phyloP scores from a whole-genome alignment of 2,113 vertebrate species.

The Pseudorectes ferrugineus region DNA sequence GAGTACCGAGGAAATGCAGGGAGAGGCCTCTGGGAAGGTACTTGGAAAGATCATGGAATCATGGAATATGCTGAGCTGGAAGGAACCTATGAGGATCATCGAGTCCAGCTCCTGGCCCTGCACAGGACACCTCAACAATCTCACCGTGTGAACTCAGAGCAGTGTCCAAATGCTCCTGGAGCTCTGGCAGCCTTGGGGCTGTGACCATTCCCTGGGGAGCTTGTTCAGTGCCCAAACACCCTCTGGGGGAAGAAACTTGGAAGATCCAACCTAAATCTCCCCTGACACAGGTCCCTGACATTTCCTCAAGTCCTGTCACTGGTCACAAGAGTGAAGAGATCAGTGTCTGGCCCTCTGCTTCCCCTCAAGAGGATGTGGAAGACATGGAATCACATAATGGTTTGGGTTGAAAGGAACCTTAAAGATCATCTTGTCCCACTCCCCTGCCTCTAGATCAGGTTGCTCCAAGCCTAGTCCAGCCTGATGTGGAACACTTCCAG shows the following conservation, averaged over 20 bases:
- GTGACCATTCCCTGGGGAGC: neutral
- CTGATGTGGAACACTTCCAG: neutral
- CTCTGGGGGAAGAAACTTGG: neutral
- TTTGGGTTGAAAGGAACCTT: neutral
- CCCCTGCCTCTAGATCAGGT: neutral
- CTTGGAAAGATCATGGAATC: neutral
- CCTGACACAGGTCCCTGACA: too few species aligned
- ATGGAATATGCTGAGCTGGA: neutral
- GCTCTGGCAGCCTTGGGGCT: neutral
- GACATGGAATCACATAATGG: neutral
- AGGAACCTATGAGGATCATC: neutral
- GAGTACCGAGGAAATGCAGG: neutral
- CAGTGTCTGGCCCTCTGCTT: neutral
- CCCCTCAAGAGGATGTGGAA: neutral
- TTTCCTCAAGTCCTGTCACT: neutral
- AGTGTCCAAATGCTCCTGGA: neutral
- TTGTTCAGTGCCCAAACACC: accelerated
- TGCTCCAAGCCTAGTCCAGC: neutral
- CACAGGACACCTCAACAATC: neutral
- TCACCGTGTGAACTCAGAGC: neutral
- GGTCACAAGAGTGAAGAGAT: neutral
- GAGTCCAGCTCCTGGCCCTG: neutral
- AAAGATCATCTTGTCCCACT: neutral
- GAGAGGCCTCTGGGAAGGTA: neutral
- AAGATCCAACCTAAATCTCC: neutral